Base-by-base conservation (phyloP, 1,140 invertebrate species). In the Lordiphosa collinella region DNA sequence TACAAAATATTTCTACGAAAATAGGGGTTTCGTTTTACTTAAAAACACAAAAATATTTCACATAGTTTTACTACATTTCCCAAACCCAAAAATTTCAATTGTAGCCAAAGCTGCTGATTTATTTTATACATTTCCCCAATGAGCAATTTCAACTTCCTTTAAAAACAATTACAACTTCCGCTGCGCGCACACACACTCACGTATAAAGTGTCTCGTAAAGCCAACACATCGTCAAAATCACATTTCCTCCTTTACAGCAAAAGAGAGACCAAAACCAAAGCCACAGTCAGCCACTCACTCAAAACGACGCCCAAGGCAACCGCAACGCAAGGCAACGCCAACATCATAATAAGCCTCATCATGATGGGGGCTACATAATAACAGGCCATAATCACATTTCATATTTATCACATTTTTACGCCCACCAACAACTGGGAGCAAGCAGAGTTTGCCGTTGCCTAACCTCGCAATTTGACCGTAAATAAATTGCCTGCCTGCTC, bases 371-470 rank as follows among this genome's bases (percentile, higher is more conserved):
- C 63, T 61, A 73, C 65, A 84, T 84, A 84, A 84, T 84, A 72
- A 69, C 68, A 47, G 41, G 78, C 72, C 78, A 87, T 87, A 87
- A 87, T 87, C 84, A 68, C 84, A 87, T 87, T 87, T 87, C 74
- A 87, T 84, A 84, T 87, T 87, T 87, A 87, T 87, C 84, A 87
- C 84, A 87, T 87, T 87, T 82, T 70, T 80, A 80, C 76, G 78
- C 78, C 78, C 78, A 84, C 78, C 72, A 56, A 40, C 46, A 25
- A 22, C 18, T 4, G 34, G 22, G 16, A 37, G 44, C 65, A 38
- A 58, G 47, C 52, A 49, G 51, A 52, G 60, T 76, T 72, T 76
- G 76, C 78, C 82, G 82, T 54, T 68, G 75, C 44, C 76, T 82
- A 82, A 82, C 78, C 78, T 84, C 72, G 72, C 78, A 84, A 82